phyloP scores from a whole-genome alignment of 2,797 vertebrate genomes.

The Poeciliopsis infans region DNA sequence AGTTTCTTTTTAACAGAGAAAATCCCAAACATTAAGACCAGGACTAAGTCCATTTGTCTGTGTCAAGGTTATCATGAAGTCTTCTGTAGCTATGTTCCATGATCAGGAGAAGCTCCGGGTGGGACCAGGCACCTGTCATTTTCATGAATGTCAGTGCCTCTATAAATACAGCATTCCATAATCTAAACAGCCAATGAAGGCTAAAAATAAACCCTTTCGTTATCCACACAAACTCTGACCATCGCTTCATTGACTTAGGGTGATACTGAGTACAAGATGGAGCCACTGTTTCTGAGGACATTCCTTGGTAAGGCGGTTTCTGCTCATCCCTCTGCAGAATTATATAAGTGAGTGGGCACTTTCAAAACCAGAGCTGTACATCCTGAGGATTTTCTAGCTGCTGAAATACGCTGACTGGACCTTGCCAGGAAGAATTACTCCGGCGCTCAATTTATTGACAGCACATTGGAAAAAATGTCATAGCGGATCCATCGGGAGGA shows the following conservation, averaged over 20 bases:
- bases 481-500: constrained; percentile 2
- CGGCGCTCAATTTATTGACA: constrained; percentile 5
- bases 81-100: constrained; percentile 51
- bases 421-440: constrained; percentile 22
- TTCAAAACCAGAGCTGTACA: constrained; percentile 31
- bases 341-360: constrained; percentile 3
- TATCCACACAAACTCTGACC: constrained; percentile 61
- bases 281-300: constrained; percentile 36
- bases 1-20: background rate
- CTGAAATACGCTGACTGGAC: constrained; percentile 37
- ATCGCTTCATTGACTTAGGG: constrained; percentile 57
- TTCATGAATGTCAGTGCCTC: constrained; percentile 74
- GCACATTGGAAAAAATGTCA: constrained; percentile 2
- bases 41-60: constrained; percentile 46
- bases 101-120: constrained; percentile 33
- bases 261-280: constrained; percentile 65
- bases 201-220: constrained; percentile 75
- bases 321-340: constrained; percentile 15
- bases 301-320: constrained; percentile 11
- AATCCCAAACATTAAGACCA: constrained; percentile 12
- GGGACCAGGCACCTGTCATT: constrained; percentile 80
- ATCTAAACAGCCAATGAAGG: constrained; percentile 61
- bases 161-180: constrained; percentile 82
- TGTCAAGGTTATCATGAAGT: constrained; percentile 76
- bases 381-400: constrained; percentile 32